These are phyloP conservation scores for Magallana gigas DNA, from an alignment of 1,140 invertebrate species.

Conservation along the genomic window DNA sequence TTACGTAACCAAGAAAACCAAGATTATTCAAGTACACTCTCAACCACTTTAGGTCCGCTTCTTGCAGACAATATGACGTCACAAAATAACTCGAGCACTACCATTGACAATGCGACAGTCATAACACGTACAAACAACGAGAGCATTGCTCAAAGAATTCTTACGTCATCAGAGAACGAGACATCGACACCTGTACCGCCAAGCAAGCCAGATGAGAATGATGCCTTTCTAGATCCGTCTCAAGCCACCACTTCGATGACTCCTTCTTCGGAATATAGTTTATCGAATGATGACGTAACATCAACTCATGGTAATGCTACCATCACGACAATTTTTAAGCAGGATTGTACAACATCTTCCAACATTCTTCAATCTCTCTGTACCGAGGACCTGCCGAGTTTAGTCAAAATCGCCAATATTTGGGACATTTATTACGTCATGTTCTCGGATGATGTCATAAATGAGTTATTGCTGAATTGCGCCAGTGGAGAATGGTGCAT, in stretches of 20 bases:
- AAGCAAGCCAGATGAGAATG: too few relatives aligned
- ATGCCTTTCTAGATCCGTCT: too few relatives aligned
- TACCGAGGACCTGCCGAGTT: neutral
- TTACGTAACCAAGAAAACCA: neutral
- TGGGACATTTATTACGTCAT: constrained; percentile 42
- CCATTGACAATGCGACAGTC: neutral
- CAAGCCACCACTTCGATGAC: too few relatives aligned
- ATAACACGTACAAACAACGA: too few relatives aligned
- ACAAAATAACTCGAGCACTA: neutral
- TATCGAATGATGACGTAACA: neutral
- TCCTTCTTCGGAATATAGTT: too few relatives aligned
- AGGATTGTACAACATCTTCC: neutral
- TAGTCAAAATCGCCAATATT: constrained; percentile 29
- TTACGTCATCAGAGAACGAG: too few relatives aligned
- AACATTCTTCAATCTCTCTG: constrained; percentile 4
- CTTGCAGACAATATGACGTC: neutral
- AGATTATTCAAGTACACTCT: neutral
- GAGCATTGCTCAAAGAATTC: too few relatives aligned
- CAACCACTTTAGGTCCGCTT: neutral
- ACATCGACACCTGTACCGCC: too few relatives aligned
- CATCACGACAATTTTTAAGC: neutral
- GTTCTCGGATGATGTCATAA: constrained; percentile 41
- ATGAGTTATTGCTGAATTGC: constrained; percentile 30
- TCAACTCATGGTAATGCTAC: neutral
- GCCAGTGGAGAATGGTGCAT: constrained; percentile 39